Percentiles rank a stretch among this genome's conserved stretches.
Evolutionary conservation across 2,113 vertebrate species (phyloP).

Genomic region (Hippocampus zosterae): DNA sequence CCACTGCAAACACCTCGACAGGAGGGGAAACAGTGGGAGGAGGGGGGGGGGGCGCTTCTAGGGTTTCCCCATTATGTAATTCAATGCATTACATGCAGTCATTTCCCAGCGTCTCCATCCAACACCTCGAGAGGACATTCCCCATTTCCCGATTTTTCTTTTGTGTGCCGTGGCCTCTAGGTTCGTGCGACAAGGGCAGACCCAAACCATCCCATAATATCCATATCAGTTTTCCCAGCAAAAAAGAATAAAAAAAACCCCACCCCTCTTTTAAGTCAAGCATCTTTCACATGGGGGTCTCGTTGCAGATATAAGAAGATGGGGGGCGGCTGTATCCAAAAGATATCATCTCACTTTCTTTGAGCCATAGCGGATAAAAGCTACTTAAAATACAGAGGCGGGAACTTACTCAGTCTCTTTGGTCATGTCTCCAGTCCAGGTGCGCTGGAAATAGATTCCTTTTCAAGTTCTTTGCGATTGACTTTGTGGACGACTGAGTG

Average conservation of each 20-base stretch:
- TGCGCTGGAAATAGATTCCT: constrained; percentile 53
- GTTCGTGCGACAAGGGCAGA: constrained; percentile 39
- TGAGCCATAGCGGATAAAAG: background rate
- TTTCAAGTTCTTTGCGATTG: constrained; percentile 23
- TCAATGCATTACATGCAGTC: constrained; percentile 58
- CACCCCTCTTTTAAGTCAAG: constrained; percentile 34
- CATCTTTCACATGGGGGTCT: constrained; percentile 61
- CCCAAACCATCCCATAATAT: constrained; percentile 21
- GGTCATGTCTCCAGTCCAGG: constrained; percentile 73
- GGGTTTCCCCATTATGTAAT: constrained; percentile 62
- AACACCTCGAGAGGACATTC: constrained; percentile 54
- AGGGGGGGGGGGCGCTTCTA: constrained; percentile 20
- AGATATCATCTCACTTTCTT: background rate
- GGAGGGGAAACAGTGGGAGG: background rate
- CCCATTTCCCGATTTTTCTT: constrained; percentile 43
- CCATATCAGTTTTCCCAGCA: constrained; percentile 59
- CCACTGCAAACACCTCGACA: constrained; percentile 23
- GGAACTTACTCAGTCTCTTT: constrained; percentile 77
- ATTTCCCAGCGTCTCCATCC: constrained; percentile 34
- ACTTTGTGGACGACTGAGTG: constrained; percentile 22
- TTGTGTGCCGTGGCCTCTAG: constrained; percentile 59
- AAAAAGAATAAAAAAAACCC: constrained; percentile 7
- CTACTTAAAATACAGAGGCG: background rate
- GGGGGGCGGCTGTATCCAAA: background rate
- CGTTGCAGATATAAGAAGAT: constrained; percentile 38